These are phyloP conservation scores for Piscicola geometra DNA, from an alignment of 2,888 invertebrate genomes.

Conservation along the genomic window DNA sequence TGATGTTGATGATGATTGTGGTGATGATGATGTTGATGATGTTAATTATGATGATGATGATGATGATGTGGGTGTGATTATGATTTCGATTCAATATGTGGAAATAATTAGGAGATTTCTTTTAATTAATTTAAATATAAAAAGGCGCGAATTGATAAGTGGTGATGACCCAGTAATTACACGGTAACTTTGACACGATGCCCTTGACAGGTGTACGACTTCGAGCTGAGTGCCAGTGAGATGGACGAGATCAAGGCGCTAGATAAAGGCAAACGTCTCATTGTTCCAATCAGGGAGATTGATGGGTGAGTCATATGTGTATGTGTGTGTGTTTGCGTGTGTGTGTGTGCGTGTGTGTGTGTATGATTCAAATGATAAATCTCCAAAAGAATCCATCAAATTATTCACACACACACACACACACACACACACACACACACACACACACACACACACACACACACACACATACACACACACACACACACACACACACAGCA, in stretches of 20 bases:
- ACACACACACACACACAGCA: neutral
- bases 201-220: neutral
- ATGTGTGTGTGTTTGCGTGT: neutral
- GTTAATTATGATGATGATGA: too few relatives aligned
- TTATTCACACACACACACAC: too few relatives aligned
- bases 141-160: too few relatives aligned
- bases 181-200: too few relatives aligned
- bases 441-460: slow-evolving; percentile 2
- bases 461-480: neutral
- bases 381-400: too few relatives aligned
- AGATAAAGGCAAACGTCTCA: neutral
- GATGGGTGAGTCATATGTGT: neutral
- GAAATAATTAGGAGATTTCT: too few relatives aligned
- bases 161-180: too few relatives aligned
- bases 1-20: neutral
- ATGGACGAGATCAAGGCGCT: neutral
- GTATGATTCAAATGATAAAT: too few relatives aligned
- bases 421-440: neutral
- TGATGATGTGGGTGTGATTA: too few relatives aligned
- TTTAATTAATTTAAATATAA: too few relatives aligned
- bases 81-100: too few relatives aligned
- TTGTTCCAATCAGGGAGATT: neutral
- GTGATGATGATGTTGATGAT: neutral
- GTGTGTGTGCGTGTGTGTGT: neutral
- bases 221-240: neutral